A percentile compares a stretch with the other conserved stretches of the same genome.
phyloP scores from a whole-genome alignment of 2,888 invertebrate genomes.

The Stegophylla sp. region DNA sequence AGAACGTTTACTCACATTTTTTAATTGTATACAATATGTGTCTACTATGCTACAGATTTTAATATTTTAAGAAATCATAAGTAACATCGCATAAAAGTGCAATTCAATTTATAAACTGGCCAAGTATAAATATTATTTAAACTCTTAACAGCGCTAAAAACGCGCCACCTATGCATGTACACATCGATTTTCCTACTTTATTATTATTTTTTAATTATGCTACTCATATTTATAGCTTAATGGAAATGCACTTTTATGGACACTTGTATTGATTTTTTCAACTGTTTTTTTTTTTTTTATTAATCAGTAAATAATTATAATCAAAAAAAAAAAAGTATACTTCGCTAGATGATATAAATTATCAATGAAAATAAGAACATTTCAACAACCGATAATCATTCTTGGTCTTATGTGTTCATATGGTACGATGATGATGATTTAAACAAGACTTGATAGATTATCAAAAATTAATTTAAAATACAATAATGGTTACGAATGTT shows the following conservation, averaged over 20 bases:
- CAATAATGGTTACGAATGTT: constrained; percentile 44
- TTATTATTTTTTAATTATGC: background rate
- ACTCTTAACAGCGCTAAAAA: constrained; percentile 7
- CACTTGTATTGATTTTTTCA: background rate
- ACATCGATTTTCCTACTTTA: background rate
- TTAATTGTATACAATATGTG: constrained; percentile 19
- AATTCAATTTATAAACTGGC: background rate
- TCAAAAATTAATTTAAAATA: constrained; percentile 29
- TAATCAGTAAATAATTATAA: background rate
- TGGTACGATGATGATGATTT: constrained; percentile 51
- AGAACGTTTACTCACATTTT: background rate
- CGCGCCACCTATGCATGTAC: constrained; percentile 5
- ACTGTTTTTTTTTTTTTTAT: background rate
- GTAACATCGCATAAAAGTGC: background rate
- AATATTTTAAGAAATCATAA: constrained; percentile 4
- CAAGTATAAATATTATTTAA: background rate
- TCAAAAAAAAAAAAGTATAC: constrained; percentile 11
- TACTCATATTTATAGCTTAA: background rate
- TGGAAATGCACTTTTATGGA: background rate
- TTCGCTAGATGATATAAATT: constrained; percentile 49
- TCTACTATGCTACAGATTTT: constrained; percentile 5
- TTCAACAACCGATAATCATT: constrained; percentile 20
- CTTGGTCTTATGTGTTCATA: constrained; percentile 42
- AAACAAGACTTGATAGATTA: constrained; percentile 56
- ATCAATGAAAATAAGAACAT: background rate